Evolutionary conservation across 92 coral and sea anemone species (phyloP).

Genomic region (Porites cylindrica): DNA sequence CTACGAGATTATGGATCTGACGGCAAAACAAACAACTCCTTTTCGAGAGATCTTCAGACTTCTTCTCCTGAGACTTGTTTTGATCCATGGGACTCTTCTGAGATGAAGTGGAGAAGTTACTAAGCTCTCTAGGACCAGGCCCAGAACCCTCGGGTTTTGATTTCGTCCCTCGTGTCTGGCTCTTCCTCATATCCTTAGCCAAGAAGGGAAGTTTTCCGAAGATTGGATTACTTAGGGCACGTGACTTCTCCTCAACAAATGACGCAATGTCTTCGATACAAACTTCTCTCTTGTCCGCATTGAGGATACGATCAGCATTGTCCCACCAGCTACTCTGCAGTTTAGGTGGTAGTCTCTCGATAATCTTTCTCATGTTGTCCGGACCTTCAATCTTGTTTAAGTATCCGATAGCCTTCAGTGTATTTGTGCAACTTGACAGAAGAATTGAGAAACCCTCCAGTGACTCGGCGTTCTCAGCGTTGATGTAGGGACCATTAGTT

Average conservation of each 20-base stretch:
- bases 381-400: slow-evolving; percentile 45
- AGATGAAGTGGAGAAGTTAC: not conserved
- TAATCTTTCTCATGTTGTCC: slow-evolving; percentile 37
- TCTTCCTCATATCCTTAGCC: not conserved
- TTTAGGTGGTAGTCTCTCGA: slow-evolving; percentile 44
- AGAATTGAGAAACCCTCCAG: slow-evolving; percentile 34
- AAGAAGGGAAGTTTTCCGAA: slow-evolving; percentile 39
- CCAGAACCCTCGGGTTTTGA: not conserved
- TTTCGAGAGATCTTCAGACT: too few relatives aligned
- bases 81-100: not conserved
- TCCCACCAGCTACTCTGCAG: slow-evolving; percentile 54
- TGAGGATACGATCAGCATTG: slow-evolving; percentile 48
- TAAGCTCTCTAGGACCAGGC: not conserved
- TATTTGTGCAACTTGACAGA: slow-evolving; percentile 43
- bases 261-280: slow-evolving; percentile 51
- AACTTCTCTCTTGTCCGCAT: slow-evolving; percentile 42
- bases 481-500: slow-evolving; percentile 9
- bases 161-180: not conserved
- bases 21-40: too few relatives aligned
- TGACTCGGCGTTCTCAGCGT: slow-evolving; percentile 48
- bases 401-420: slow-evolving; percentile 45
- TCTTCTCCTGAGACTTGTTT: not conserved
- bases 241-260: slow-evolving; percentile 59
- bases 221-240: slow-evolving; percentile 48
- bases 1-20: too few relatives aligned